Conservation (phyloP, 2,888 invertebrate species). For the Patella depressa region DNA sequence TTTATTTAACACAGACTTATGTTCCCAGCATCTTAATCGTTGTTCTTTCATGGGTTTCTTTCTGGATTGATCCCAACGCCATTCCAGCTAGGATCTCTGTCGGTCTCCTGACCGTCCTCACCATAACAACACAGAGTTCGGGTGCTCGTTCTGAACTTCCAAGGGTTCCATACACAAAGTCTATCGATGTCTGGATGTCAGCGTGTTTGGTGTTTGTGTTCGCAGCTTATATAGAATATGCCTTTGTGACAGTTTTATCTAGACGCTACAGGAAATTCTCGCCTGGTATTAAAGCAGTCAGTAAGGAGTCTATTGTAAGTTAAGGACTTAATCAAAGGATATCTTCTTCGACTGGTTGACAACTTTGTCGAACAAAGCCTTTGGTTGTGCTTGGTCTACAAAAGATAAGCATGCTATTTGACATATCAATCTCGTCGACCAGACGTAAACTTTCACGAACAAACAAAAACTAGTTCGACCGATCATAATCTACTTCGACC, state of each 20-base stretch:
- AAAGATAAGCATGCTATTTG: too few species aligned
- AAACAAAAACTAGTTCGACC: too few species aligned
- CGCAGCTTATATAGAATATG: conserved; percentile 29
- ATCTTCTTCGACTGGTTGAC: too few species aligned
- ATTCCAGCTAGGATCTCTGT: conserved; percentile 37
- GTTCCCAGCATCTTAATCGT: conserved; percentile 38
- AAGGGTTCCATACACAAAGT: conserved; percentile 35
- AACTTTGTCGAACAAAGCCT: too few species aligned
- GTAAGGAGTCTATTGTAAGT: too few species aligned
- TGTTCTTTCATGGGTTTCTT: conserved; percentile 40
- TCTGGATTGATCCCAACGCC: conserved; percentile 38
- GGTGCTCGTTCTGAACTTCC: conserved; percentile 28
- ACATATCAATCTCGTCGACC: too few species aligned
- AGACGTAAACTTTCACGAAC: too few species aligned
- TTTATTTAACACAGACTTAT: conserved; percentile 37
- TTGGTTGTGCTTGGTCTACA: too few species aligned
- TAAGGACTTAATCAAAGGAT: too few species aligned
- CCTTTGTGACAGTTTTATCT: conserved; percentile 25
- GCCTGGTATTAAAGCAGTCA: too few species aligned
- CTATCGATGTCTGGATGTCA: conserved; percentile 32
- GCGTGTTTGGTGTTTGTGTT: conserved; percentile 31
- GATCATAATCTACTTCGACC: too few species aligned
- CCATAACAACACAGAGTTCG: conserved; percentile 38
- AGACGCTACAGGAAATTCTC: conserved; percentile 18
- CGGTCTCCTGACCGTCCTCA: conserved; percentile 38